A percentile compares a stretch with the other conserved stretches of the same genome.
Conservation (phyloP, 2,113 vertebrate genomes). For the Urocitellus parryii region DNA sequence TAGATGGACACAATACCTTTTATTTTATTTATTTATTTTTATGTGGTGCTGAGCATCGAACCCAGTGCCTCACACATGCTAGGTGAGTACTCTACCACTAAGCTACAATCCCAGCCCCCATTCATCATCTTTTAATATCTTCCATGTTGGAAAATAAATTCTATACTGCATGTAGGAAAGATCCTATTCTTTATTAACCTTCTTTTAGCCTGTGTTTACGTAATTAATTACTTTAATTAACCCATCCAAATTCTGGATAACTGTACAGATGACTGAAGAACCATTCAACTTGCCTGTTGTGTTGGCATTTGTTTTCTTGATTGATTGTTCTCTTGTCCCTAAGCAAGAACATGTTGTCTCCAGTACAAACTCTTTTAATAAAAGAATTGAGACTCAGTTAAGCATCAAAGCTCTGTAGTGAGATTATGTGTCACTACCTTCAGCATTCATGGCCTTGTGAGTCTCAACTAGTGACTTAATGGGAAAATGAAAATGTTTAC, state of each 20-base stretch:
- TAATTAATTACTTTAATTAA: background rate
- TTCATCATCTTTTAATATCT: background rate
- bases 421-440: conserved; percentile 73
- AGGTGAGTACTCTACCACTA: too few species aligned
- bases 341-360: conserved; percentile 81
- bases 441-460: background rate
- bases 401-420: conserved; percentile 79
- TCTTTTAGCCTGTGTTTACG: background rate
- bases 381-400: conserved; percentile 80
- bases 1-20: too few species aligned
- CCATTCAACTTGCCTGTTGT: background rate
- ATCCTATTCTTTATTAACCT: background rate
- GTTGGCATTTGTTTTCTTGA: conserved; percentile 67
- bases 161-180: background rate
- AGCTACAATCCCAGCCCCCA: too few species aligned
- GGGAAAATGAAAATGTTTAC: conserved; percentile 82
- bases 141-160: conserved; percentile 62
- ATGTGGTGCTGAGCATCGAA: too few species aligned
- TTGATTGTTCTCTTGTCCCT: conserved; percentile 75
- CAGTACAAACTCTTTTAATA: conserved; percentile 75
- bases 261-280: background rate
- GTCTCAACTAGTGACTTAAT: conserved; percentile 73
- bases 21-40: too few species aligned
- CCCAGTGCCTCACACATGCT: too few species aligned
- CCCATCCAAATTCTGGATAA: background rate